phyloP scores from a whole-genome alignment of 2,113 vertebrate species.

The Motacilla tschutschensis region DNA sequence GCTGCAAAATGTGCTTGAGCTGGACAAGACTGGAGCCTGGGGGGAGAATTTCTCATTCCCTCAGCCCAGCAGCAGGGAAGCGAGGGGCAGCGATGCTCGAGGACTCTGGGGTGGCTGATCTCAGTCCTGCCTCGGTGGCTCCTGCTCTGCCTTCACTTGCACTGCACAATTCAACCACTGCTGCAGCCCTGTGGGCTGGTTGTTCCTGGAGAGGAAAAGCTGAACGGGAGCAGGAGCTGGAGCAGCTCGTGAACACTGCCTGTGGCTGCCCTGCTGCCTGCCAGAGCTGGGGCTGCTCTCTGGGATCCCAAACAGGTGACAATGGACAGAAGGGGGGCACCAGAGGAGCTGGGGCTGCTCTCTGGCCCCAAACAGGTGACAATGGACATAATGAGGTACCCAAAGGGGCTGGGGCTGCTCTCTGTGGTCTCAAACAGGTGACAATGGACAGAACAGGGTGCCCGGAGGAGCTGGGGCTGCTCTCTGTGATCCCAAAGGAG shows the following conservation, averaged over 20 bases:
- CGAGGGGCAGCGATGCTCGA: not conserved
- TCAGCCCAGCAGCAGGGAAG: not conserved
- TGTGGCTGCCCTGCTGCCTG: not conserved
- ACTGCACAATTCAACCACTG: not conserved
- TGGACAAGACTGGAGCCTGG: not conserved
- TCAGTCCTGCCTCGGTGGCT: not conserved
- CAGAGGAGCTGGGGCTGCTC: not conserved
- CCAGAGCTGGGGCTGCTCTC: not conserved
- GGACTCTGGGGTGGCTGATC: not conserved
- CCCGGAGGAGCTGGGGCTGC: no score
- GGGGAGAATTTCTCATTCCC: not conserved
- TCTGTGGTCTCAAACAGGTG: no score
- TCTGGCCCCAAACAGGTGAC: no score
- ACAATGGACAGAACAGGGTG: no score
- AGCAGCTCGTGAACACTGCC: rapidly evolving
- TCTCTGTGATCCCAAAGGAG: no score
- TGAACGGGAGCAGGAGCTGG: not conserved
- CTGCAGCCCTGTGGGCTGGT: not conserved
- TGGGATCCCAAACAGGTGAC: no score
- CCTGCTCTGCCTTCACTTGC: not conserved
- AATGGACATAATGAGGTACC: rapidly evolving
- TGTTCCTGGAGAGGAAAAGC: not conserved
- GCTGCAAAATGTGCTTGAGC: not conserved
- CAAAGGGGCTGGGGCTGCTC: not conserved
- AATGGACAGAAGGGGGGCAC: rapidly evolving